These are phyloP conservation scores for Philantomba maxwellii DNA, from an alignment of 2,113 vertebrate genomes.

Conservation along the genomic window DNA sequence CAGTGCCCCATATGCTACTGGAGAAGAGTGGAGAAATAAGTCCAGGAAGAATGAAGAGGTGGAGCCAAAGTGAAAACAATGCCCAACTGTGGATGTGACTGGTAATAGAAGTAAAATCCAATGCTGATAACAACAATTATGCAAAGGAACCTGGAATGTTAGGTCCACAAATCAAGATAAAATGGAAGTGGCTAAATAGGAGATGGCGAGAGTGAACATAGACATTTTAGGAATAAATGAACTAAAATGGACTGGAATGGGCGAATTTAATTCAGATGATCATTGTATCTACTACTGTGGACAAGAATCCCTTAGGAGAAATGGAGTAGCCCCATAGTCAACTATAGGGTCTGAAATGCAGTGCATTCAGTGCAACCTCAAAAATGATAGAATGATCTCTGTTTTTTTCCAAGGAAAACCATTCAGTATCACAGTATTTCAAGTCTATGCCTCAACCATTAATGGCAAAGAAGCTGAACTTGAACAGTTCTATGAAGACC, in stretches of 20 bases:
- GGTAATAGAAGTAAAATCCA: not conserved
- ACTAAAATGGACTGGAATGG: not conserved
- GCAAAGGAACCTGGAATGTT: not conserved
- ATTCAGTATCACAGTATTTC: not conserved
- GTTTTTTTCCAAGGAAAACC: not conserved
- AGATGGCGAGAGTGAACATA: not conserved
- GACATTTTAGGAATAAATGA: not conserved
- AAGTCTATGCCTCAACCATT: not conserved
- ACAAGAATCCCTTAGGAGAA: not conserved
- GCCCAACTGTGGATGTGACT: not conserved
- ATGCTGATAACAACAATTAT: not conserved
- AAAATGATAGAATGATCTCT: not conserved
- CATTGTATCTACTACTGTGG: not conserved
- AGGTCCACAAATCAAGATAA: not conserved
- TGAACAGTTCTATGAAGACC: not conserved
- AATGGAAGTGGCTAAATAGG: not conserved
- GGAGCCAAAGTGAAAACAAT: not conserved
- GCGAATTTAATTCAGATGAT: not conserved
- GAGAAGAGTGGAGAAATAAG: not conserved
- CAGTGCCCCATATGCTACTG: not conserved
- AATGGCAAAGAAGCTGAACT: not conserved
- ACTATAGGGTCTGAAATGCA: not conserved
- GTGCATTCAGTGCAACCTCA: not conserved
- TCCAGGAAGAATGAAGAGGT: not conserved
- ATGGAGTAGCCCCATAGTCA: not conserved